Conservation (phyloP, 2,113 vertebrate species). For the Noctilio leporinus region DNA sequence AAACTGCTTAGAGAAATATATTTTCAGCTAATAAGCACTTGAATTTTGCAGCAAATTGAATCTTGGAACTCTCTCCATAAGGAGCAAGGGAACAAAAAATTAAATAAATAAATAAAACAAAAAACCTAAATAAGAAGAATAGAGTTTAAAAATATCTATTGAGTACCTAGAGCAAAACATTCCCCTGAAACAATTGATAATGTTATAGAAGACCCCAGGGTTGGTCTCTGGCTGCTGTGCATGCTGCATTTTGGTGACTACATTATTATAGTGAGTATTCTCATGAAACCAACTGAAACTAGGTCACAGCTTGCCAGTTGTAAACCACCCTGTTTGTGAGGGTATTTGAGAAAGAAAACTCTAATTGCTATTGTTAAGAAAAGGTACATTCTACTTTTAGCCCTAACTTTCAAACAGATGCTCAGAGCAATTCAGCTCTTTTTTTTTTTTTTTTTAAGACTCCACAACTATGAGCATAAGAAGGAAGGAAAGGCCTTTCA, state of each 20-base stretch:
- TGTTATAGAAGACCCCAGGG: background rate
- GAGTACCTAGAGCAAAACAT: background rate
- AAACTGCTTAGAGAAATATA: background rate
- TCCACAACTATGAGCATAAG: background rate
- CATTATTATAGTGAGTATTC: constrained; percentile 26
- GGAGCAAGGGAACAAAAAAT: background rate
- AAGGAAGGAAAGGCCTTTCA: background rate
- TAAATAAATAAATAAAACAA: background rate
- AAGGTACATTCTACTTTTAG: constrained; percentile 12
- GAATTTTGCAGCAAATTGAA: background rate
- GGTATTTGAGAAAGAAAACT: constrained; percentile 22
- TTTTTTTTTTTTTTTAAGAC: constrained; percentile 28
- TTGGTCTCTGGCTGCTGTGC: background rate
- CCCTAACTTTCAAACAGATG: constrained; percentile 4
- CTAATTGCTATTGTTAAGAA: constrained; percentile 42
- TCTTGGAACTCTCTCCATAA: background rate
- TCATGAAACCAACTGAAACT: constrained; percentile 35
- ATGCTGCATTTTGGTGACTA: background rate
- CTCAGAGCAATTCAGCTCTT: constrained; percentile 19
- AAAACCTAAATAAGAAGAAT: background rate
- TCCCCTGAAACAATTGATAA: background rate
- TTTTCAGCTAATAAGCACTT: background rate
- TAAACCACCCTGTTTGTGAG: background rate
- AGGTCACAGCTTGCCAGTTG: constrained; percentile 23
- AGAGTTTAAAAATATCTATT: background rate